Base-by-base conservation (phyloP, 2,888 invertebrate species). In the Aelia acuminata region DNA sequence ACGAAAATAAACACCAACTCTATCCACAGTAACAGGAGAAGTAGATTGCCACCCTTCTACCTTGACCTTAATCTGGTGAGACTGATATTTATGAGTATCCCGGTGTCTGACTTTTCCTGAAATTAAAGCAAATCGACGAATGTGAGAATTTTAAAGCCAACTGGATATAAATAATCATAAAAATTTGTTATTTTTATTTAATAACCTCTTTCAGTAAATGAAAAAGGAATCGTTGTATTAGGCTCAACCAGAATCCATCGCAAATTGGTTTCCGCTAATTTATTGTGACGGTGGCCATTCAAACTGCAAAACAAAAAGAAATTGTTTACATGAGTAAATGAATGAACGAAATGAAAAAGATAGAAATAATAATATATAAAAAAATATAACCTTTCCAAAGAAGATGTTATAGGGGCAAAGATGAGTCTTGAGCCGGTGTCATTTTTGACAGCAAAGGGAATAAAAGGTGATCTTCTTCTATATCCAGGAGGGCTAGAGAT, bases 1-100 rank as follows among this genome's bases (percentile, higher is more conserved):
- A n/a, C 97, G 93, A 92, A 99, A 99, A 93, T 96, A 99, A 80
- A 97, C 95, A 3, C 99, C 99, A 39, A 99, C 98, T 92, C 97
- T 96, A 93, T 99, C 99, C 0, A 99, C 97, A 15, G 98, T 97
- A 26, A 99, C 96, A 0, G 99, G 98, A 90, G 96, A 95, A 87
- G 97, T 95, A 53, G 94, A 93, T 90, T 95, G 94, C 98, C 98
- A 99, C 87, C 98, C 98, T 91, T 97, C 96, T 39, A 99, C 96
- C 88, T 96, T 94, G 63, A 99, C 96, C 70, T 96, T 95, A 90
- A 99, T 94, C 92, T 98, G 98, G 93, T 98, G 98, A 91, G 97
- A 94, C 91, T 95, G 94, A 90, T 96, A 94, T 91, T 95, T 95
- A 92, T 96, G 97, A 0, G 96, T 96, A 92, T 96, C 95, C 91